Conservation (phyloP, 2,797 vertebrate genomes). For the Picus viridis region DNA sequence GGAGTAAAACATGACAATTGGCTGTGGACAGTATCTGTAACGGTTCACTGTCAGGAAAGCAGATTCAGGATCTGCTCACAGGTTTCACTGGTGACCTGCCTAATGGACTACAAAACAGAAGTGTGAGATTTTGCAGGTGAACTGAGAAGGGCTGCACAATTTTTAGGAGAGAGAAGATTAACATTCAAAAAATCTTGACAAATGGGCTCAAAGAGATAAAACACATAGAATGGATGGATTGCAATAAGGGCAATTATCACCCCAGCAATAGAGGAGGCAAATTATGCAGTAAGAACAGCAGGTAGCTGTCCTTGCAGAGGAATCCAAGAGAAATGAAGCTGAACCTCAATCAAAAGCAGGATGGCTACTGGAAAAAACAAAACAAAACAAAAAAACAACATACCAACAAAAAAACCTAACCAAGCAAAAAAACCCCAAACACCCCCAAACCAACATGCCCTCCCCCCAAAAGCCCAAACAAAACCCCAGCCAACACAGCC, state of each 20-base stretch:
- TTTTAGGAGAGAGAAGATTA: background rate
- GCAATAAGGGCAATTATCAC: background rate
- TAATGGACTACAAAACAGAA: background rate
- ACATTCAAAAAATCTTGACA: background rate
- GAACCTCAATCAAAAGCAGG: background rate
- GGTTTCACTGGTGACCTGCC: background rate
- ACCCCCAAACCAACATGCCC: no score
- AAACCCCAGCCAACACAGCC: no score
- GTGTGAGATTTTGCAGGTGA: constrained; percentile 7
- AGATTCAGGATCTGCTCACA: background rate
- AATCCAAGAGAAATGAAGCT: background rate
- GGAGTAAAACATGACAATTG: background rate
- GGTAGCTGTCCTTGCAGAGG: background rate
- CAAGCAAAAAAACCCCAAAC: no score
- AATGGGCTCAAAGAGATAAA: background rate
- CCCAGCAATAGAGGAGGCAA: background rate
- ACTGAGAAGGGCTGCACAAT: background rate
- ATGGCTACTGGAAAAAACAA: background rate
- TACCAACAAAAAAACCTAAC: background rate
- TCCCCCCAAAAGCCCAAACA: no score
- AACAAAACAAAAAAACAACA: no score
- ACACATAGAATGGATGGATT: background rate
- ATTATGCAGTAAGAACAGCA: background rate
- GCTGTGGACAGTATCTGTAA: background rate
- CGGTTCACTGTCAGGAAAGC: background rate